A percentile compares a stretch with the other conserved stretches of the same genome.
phyloP scores from a whole-genome alignment of 1,140 invertebrate species.

The Trachelipus rathkii region DNA sequence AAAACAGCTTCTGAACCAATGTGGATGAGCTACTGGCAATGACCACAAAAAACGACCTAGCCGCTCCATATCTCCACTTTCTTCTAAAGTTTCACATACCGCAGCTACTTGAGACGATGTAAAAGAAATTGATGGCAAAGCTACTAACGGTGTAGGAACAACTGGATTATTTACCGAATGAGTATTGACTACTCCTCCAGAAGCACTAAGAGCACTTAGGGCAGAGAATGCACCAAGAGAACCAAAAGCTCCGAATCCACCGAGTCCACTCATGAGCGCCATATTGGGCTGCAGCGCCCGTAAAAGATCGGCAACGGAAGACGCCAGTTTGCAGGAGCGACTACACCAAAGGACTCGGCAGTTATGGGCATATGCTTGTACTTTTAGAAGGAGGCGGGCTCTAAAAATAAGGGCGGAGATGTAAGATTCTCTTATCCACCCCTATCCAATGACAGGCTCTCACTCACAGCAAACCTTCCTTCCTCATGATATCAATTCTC shows the following conservation, averaged over 20 bases:
- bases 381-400: not conserved
- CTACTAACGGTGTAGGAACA: constrained; percentile 73
- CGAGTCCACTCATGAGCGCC: constrained; percentile 42
- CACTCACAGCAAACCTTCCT: constrained; percentile 20
- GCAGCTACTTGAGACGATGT: constrained; percentile 90
- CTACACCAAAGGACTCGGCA: not conserved
- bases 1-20: constrained; percentile 88
- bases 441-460: constrained; percentile 24
- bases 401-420: not conserved
- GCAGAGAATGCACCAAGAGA: constrained; percentile 17
- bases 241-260: constrained; percentile 38
- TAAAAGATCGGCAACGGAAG: constrained; percentile 44
- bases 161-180: constrained; percentile 53
- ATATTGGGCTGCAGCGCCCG: constrained; percentile 46
- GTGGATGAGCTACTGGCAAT: constrained; percentile 83
- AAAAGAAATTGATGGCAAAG: constrained; percentile 81
- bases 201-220: constrained; percentile 12
- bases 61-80: constrained; percentile 92
- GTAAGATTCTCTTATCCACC: not conserved
- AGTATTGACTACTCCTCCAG: not conserved
- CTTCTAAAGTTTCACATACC: constrained; percentile 95
- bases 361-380: constrained; percentile 5
- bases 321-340: constrained; percentile 39
- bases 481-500: constrained; percentile 3
- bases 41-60: constrained; percentile 95